Base-by-base conservation (phyloP, 64 coral and sea anemone genomes). In the Acropora tenuis region DNA sequence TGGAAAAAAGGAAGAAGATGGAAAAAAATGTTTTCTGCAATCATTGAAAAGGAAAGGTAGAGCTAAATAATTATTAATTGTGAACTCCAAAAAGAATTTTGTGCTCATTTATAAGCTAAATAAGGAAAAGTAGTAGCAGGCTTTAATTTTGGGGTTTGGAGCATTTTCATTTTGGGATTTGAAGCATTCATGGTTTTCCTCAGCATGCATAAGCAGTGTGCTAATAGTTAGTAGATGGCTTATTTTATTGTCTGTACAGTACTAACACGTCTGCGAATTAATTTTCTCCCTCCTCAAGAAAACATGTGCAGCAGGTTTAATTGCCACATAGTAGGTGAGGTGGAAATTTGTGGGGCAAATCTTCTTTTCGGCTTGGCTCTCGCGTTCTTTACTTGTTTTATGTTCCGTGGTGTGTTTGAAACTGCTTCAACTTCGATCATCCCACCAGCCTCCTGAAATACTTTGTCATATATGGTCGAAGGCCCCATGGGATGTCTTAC, bases 171-270 rank as follows among this genome's bases (percentile, higher is more conserved):
- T 90, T 40, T 82, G 89, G 77, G 71, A 47, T 87, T 58, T 92
- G 90, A 82, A 92, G 87, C 48, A 77, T 8, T 17, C 86, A 87
- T 79, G 90, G 90, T 58, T 92, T 92, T 72, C 90, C 90, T 15
- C 75, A 86, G 59, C 90, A 92, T 45, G 87, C 74, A 47, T 92
- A 74, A 79, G 66, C 75, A 77, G 41, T 8, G 45, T 44, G 1
- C 17, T 71, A 44, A 75, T 44, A 43, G 73, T 44, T 75, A 75
- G 73, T 44, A 44, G 73, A 43, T 75, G 9, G 42, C 1, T 43
- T 75, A 43, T 75, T 75, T 10, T 45, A 73, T 73, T 73, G 69
- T 63, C 59, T 11, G 59, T 63, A 63, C 43, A 75, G 69, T 75
- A 45, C 46, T 45, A 8, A 75, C 73, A 45, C 45, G 75, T 77